Evolutionary conservation across 2,888 invertebrate genomes (phyloP).

Genomic region (Patella pellucida): DNA sequence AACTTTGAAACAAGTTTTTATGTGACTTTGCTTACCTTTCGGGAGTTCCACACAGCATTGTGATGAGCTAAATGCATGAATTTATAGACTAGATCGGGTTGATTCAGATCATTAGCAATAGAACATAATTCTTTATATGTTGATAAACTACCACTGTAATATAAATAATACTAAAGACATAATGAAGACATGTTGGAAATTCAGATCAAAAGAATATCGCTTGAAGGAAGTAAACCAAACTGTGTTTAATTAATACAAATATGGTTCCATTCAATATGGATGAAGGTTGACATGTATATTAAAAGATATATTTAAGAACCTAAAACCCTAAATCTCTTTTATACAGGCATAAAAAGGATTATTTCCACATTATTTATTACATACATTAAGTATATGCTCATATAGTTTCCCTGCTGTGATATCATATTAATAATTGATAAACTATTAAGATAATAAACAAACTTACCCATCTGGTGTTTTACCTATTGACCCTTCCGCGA

Average conservation of each 20-base stretch:
- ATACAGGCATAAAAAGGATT: too few species aligned
- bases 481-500: constrained; percentile 89
- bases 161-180: not conserved
- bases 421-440: not conserved
- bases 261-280: too few species aligned
- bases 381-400: too few species aligned
- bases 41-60: constrained; percentile 94
- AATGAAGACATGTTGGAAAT: too few species aligned
- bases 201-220: too few species aligned
- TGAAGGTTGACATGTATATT: too few species aligned
- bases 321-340: too few species aligned
- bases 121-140: constrained; percentile 96
- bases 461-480: constrained; percentile 87
- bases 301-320: too few species aligned
- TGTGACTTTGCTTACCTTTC: constrained; percentile 76
- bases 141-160: constrained; percentile 84
- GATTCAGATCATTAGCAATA: constrained; percentile 92
- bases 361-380: too few species aligned
- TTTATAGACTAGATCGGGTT: constrained; percentile 94
- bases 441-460: constrained; percentile 16
- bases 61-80: constrained; percentile 97
- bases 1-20: not conserved
- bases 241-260: too few species aligned
- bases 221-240: too few species aligned
- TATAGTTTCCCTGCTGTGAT: not conserved